Conservation (phyloP, 92 coral and sea anemone species). For the Nematostella vectensis region DNA sequence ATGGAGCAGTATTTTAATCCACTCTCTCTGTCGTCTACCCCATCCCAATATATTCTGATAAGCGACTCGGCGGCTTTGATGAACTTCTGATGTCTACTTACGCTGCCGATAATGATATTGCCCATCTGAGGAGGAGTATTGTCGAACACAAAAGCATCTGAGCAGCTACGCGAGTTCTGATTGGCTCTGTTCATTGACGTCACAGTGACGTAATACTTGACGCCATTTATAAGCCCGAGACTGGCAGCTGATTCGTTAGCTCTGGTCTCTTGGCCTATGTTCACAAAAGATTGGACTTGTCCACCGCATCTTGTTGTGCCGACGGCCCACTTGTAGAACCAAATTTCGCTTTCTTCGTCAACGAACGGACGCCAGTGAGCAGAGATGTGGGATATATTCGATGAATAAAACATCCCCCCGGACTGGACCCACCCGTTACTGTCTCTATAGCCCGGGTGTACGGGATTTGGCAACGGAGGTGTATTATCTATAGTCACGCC, state of each 20-base stretch:
- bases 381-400: constrained; percentile 27
- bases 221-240: constrained; percentile 33
- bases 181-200: constrained; percentile 66
- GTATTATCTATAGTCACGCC: constrained; percentile 77
- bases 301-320: constrained; percentile 78
- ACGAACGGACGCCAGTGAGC: constrained; percentile 61
- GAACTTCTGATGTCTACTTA: constrained; percentile 26
- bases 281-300: constrained; percentile 72
- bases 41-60: constrained; percentile 44
- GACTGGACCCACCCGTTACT: constrained; percentile 30
- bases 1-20: constrained; percentile 48
- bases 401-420: constrained; percentile 32
- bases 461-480: constrained; percentile 52
- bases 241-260: constrained; percentile 60
- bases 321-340: constrained; percentile 93
- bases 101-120: constrained; percentile 27
- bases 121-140: constrained; percentile 55
- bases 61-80: constrained; percentile 4
- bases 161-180: constrained; percentile 72
- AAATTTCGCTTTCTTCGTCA: constrained; percentile 77
- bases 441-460: constrained; percentile 41
- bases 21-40: constrained; percentile 56
- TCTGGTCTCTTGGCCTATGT: constrained; percentile 55
- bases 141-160: constrained; percentile 75
- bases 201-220: constrained; percentile 68